Evolutionary conservation across 2,113 vertebrate genomes (phyloP).

Genomic region (Arenaria interpres): DNA sequence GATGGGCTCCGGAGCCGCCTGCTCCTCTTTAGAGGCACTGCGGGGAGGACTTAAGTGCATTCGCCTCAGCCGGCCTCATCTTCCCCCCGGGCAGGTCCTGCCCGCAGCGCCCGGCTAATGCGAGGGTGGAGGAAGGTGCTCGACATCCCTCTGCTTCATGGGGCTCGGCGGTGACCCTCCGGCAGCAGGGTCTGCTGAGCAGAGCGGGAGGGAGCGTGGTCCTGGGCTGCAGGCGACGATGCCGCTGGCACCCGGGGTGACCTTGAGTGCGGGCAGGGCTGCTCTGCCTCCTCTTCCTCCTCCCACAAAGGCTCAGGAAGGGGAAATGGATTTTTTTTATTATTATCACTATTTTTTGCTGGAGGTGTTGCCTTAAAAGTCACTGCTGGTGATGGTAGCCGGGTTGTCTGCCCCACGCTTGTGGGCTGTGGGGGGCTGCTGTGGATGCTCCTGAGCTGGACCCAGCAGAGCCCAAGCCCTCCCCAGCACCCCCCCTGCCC

Average conservation of each 20-base stretch:
- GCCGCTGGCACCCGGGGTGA: background rate
- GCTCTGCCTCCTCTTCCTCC: background rate
- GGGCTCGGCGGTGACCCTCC: background rate
- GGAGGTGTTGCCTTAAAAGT: background rate
- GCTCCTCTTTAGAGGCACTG: background rate
- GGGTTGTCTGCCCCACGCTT: background rate
- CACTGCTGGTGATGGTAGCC: background rate
- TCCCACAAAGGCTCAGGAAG: background rate
- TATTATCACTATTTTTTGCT: background rate
- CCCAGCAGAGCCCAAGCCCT: background rate
- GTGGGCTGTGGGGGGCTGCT: background rate
- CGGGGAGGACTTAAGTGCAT: background rate
- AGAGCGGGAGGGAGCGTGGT: background rate
- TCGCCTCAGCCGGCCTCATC: background rate
- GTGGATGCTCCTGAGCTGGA: fast-evolving
- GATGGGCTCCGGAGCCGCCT: background rate
- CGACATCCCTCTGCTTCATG: background rate
- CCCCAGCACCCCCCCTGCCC: too few species aligned
- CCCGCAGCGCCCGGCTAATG: background rate
- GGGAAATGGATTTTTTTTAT: background rate
- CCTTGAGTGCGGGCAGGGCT: background rate
- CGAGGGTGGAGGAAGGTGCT: background rate
- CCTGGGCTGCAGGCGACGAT: fast-evolving
- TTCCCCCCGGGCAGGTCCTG: background rate
- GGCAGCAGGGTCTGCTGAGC: background rate